Base-by-base conservation (phyloP, 2,888 invertebrate genomes). In the Calliscelio sp. region DNA sequence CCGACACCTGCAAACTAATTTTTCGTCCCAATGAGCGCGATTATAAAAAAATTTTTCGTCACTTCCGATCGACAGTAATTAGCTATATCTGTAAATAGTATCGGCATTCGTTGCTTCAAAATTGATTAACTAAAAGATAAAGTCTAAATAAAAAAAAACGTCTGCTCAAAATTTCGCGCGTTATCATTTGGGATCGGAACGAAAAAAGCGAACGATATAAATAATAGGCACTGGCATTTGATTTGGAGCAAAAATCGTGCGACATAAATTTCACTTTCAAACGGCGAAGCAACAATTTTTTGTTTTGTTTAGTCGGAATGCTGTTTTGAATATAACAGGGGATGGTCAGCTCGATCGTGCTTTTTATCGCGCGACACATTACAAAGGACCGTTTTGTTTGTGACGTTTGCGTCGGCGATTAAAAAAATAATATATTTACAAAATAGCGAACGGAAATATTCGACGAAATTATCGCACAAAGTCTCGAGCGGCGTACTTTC, bases 391-490 rank as follows among this genome's bases (percentile, higher is more conserved):
- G 5, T 57, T 35, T 38, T 35, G 25, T 55, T 70, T 55, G 38
- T 55, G 55, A 70, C 28, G 38, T 70, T 53, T 32, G 68, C 55
- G 53, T n/a, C 18, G 20, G 57, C 55, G 44, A 68, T 55, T 22
- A 11, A 4, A 57, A 71, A 71, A 71, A 38, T n/a, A 41, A 41
- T 22, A 55, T 71, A 57, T 71, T 71, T 71, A 18, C 46, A 71
- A 71, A 63, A 74, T 57, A 63, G 28, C 41, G 53, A 35, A 51
- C 22, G 57, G 46, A 77, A 77, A 77, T 66, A 77, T 77, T 53
- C 66, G 49, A 35, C 66, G 22, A 25, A 77, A 77, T 66, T 77
- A 77, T 77, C 8, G 57, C 32, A 20, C 28, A 66, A 57, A 66
- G 63, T 77, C 55, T 11, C 35, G 28, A 25, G 18, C 11, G 38